Percentiles rank a stretch among this genome's conserved stretches.
phyloP scores from a whole-genome alignment of 2,113 vertebrate species.

The Antechinus stuartii region DNA sequence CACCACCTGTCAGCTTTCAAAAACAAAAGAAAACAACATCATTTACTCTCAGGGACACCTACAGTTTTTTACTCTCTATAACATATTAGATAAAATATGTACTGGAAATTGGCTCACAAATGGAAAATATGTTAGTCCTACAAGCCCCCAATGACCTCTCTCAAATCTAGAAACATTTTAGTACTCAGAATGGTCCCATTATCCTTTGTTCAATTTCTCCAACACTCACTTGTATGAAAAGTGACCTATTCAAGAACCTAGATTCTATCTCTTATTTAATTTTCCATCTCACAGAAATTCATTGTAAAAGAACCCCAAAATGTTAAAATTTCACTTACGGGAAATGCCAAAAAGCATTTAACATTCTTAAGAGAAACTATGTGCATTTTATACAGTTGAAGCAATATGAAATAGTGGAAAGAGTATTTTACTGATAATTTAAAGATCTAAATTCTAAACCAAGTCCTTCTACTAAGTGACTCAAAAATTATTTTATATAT shows the following conservation, averaged over 20 bases:
- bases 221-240: not conserved
- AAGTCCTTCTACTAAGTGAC: not conserved
- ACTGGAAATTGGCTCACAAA: not conserved
- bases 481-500: not conserved
- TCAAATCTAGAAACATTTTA: not conserved
- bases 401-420: not conserved
- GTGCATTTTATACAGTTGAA: not conserved
- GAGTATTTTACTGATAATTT: not conserved
- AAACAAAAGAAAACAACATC: conserved; percentile 65
- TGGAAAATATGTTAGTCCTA: not conserved
- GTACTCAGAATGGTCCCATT: not conserved
- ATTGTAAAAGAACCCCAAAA: not conserved
- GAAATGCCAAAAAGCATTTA: not conserved
- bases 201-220: not conserved
- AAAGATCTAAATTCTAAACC: not conserved
- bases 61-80: too few species aligned
- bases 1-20: conserved; percentile 41
- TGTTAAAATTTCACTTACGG: not conserved
- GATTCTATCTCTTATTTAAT: conserved; percentile 8
- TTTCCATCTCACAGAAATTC: not conserved
- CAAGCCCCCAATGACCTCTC: not conserved
- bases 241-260: conserved; percentile 3
- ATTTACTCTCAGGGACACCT: conserved; percentile 10
- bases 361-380: not conserved
- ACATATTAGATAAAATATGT: not conserved